These are phyloP conservation scores for Callithrix jacchus DNA, from an alignment of 2,113 vertebrate genomes.

Conservation along the genomic window DNA sequence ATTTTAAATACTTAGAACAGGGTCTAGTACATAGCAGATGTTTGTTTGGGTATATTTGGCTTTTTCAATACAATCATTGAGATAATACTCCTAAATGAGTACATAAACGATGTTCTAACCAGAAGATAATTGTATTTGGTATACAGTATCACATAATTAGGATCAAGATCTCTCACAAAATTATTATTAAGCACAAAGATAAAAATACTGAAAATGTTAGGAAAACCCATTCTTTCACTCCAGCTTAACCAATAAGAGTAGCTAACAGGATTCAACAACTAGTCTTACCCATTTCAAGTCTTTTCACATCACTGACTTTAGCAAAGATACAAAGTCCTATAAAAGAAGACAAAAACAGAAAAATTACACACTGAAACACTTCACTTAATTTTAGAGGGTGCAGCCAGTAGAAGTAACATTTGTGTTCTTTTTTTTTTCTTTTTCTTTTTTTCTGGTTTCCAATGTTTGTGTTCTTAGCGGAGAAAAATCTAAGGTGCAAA, in stretches of 20 bases:
- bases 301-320: constrained; percentile 79
- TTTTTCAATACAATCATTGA: constrained; percentile 46
- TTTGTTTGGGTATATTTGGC: background rate
- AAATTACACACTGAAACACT: constrained; percentile 38
- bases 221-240: background rate
- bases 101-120: background rate
- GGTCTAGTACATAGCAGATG: background rate
- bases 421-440: background rate
- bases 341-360: constrained; percentile 69
- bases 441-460: no score
- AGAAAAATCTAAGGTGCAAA: constrained; percentile 38
- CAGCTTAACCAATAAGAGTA: constrained; percentile 3
- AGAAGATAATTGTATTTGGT: constrained; percentile 52
- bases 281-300: constrained; percentile 80
- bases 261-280: background rate
- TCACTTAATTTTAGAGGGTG: constrained; percentile 33
- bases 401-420: background rate
- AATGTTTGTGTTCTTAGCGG: background rate
- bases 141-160: background rate
- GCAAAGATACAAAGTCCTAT: constrained; percentile 56
- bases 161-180: background rate
- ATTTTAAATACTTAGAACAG: constrained; percentile 17
- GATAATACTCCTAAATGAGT: constrained; percentile 39
- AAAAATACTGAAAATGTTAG: constrained; percentile 14
- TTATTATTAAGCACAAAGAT: constrained; percentile 46